Evolutionary conservation across 2,797 vertebrate species (phyloP).

Genomic region (Pseudochirops corinnae): DNA sequence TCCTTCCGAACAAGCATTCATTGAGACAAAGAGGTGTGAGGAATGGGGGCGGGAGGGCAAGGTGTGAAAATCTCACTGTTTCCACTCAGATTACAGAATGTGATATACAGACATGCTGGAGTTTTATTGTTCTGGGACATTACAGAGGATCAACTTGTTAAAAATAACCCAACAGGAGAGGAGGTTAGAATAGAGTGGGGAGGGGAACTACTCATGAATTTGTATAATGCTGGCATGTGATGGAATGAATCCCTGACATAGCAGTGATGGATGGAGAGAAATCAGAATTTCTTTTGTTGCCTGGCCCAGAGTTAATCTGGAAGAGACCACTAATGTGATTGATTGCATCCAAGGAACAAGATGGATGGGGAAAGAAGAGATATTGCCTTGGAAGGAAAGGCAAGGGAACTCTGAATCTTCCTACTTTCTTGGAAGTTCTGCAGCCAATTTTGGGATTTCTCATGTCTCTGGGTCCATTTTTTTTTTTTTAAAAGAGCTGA

Average conservation of each 20-base stretch:
- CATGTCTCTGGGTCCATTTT: background rate
- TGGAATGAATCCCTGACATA: conserved; percentile 73
- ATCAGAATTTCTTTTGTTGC: conserved; percentile 79
- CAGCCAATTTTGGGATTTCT: conserved; percentile 38
- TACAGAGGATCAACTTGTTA: conserved; percentile 56
- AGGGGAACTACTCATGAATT: conserved; percentile 39
- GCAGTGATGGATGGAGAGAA: conserved; percentile 81
- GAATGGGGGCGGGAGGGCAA: background rate
- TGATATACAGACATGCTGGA: background rate
- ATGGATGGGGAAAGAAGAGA: conserved; percentile 65
- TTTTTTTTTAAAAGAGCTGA: background rate
- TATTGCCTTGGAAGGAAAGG: conserved; percentile 44
- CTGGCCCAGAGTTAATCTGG: conserved; percentile 49
- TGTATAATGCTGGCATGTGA: conserved; percentile 57
- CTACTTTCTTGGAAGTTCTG: background rate
- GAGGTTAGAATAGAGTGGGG: conserved; percentile 35
- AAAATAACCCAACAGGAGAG: conserved; percentile 59
- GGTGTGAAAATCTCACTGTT: background rate
- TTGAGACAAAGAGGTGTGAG: background rate
- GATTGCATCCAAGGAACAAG: conserved; percentile 73
- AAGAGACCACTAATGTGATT: conserved; percentile 75
- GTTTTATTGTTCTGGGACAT: conserved; percentile 66
- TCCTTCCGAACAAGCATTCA: conserved; percentile 23
- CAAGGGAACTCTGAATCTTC: conserved; percentile 10
- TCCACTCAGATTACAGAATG: background rate